Base-by-base conservation (phyloP, 2,113 vertebrate genomes). In the Trinectes maculatus region DNA sequence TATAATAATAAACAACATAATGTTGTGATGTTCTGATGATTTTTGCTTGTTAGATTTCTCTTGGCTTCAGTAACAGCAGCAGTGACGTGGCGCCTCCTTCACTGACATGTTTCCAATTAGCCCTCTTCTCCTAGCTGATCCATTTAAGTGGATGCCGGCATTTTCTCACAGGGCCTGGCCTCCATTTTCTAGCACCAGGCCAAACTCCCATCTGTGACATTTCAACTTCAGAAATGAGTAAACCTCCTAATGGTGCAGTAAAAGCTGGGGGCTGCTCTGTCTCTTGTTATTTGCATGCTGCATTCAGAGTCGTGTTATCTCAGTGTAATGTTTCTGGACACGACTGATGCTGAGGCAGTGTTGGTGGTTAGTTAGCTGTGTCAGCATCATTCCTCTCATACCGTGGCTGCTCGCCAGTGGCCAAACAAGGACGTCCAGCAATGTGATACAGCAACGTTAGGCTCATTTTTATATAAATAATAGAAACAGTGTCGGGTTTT, bases 31-130 rank as follows among this genome's bases (percentile, higher is more conserved):
- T n/a, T n/a, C n/a, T n/a, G n/a, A n/a, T n/a, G n/a, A n/a, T n/a
- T n/a, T n/a, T n/a, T n/a, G n/a, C n/a, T n/a, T n/a, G n/a, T n/a
- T n/a, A n/a, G n/a, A n/a, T n/a, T n/a, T n/a, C n/a, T n/a, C n/a
- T n/a, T n/a, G n/a, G n/a, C n/a, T n/a, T n/a, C n/a, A n/a, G n/a
- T n/a, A n/a, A n/a, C n/a, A n/a, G n/a, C n/a, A n/a, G n/a, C n/a
- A n/a, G n/a, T n/a, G n/a, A n/a, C n/a, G n/a, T n/a, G n/a, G n/a
- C 25, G 24, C 57, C 34, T 47, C 24, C 21, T 52, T 77, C 59
- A 34, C 59, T 48, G 43, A 51, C 15, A 47, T 72, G 81, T 70
- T 83, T 81, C 74, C 63, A 82, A 84, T 84, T 84, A 87, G 55
- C 54, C 9, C 34, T 21, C 33, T 73, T 16, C 68, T 61, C 78